These are phyloP conservation scores for Hormaphis cornu DNA, from an alignment of 1,140 invertebrate genomes.

Conservation along the genomic window DNA sequence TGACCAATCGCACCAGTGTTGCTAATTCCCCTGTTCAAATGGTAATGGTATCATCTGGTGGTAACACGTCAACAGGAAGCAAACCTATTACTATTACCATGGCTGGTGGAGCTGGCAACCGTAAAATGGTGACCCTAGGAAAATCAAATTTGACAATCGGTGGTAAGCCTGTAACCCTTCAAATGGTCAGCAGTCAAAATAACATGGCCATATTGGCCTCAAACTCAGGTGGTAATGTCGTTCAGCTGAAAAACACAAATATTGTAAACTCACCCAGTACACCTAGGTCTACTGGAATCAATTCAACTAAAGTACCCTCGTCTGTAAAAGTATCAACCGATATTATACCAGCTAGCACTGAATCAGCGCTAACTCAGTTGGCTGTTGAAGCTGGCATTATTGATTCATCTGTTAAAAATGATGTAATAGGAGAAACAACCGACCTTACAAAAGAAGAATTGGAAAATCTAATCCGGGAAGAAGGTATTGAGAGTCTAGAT, in stretches of 20 bases:
- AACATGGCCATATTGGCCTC: constrained; percentile 35
- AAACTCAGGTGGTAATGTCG: constrained; percentile 16
- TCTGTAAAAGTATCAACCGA: constrained; percentile 42
- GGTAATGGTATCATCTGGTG: constrained; percentile 38
- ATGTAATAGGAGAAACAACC: not conserved
- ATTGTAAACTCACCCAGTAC: not conserved
- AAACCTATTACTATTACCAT: constrained; percentile 63
- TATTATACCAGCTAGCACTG: constrained; percentile 54
- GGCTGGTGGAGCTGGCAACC: constrained; percentile 37
- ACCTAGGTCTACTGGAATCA: not conserved
- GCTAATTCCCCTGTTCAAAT: constrained; percentile 32
- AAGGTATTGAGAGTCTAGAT: constrained; percentile 26
- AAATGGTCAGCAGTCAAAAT: constrained; percentile 37
- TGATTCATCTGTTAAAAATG: constrained; percentile 39
- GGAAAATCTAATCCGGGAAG: constrained; percentile 11
- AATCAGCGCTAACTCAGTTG: constrained; percentile 54
- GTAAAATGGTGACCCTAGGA: constrained; percentile 37
- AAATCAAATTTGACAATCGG: constrained; percentile 35
- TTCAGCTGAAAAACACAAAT: constrained; percentile 18
- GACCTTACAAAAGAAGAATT: constrained; percentile 1
- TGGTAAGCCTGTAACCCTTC: constrained; percentile 38
- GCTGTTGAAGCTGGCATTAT: constrained; percentile 57
- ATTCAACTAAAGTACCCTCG: constrained; percentile 5
- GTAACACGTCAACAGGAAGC: constrained; percentile 39
- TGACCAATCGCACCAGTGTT: constrained; percentile 31